phyloP scores from a whole-genome alignment of 2,797 vertebrate genomes.

The Brachymystax lenok region DNA sequence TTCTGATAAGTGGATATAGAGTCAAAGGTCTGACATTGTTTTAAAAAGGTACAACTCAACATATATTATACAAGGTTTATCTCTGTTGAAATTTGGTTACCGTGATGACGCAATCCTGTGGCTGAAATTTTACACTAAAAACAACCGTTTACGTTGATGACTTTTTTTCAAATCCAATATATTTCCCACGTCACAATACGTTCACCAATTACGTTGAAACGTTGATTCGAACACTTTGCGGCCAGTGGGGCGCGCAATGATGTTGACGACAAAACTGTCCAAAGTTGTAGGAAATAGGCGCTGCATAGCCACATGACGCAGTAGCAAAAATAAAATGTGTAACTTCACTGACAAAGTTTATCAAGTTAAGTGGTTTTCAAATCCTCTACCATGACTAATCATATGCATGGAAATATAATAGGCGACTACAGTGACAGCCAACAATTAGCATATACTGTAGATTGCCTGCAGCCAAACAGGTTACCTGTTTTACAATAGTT shows the following conservation, averaged over 20 bases:
- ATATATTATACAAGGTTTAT: no score
- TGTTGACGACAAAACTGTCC: not conserved
- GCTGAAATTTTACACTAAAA: no score
- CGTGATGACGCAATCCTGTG: no score
- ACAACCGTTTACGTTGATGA: no score
- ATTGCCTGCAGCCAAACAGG: not conserved
- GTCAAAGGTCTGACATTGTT: no score
- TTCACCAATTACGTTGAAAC: no score
- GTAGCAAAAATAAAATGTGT: not conserved
- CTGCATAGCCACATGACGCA: not conserved
- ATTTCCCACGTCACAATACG: no score
- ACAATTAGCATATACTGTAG: not conserved
- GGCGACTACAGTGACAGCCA: not conserved
- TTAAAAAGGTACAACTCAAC: no score
- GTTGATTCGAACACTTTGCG: no score
- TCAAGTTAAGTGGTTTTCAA: not conserved
- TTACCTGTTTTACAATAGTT: not conserved
- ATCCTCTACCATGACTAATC: not conserved
- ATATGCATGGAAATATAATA: not conserved
- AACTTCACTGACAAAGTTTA: not conserved
- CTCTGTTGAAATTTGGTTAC: no score
- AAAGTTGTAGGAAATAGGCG: not conserved
- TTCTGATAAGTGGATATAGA: no score
- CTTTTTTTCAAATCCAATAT: no score
- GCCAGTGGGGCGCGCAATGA: not conserved